Evolutionary conservation across 92 coral and sea anemone species (phyloP).

Genomic region (Ricordea florida): DNA sequence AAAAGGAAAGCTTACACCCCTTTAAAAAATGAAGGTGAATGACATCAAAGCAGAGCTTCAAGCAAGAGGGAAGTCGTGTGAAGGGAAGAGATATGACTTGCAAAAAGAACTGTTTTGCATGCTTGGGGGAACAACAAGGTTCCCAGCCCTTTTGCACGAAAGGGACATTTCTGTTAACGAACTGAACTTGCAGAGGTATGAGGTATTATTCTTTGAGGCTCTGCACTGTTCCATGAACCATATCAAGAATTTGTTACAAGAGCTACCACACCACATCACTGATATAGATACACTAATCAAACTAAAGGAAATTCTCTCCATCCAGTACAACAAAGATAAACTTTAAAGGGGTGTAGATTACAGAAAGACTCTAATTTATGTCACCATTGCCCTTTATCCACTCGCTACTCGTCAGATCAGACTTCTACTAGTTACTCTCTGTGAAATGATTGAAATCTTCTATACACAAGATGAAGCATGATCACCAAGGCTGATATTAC

Average conservation of each 20-base stretch:
- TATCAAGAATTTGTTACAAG: conserved; percentile 30
- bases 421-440: conserved; percentile 37
- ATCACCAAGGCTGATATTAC: conserved; percentile 41
- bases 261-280: conserved; percentile 49
- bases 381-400: conserved; percentile 47
- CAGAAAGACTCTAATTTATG: conserved; percentile 40
- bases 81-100: conserved; percentile 21
- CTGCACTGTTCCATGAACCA: conserved; percentile 51
- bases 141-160: conserved; percentile 38
- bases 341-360: conserved; percentile 36
- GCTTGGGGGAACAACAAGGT: conserved; percentile 46
- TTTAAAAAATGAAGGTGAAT: conserved; percentile 33
- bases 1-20: conserved; percentile 13
- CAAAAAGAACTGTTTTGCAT: not conserved
- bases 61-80: conserved; percentile 1
- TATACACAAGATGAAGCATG: conserved; percentile 38
- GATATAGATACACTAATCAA: conserved; percentile 42
- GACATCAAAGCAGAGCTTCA: conserved; percentile 31
- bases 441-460: conserved; percentile 56
- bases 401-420: conserved; percentile 9
- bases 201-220: conserved; percentile 59
- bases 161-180: conserved; percentile 9
- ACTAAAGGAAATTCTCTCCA: conserved; percentile 16
- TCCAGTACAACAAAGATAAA: conserved; percentile 41
- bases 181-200: conserved; percentile 32